Conservation (phyloP, 2,888 invertebrate species). For the Sepioteuthis lessoniana region DNA sequence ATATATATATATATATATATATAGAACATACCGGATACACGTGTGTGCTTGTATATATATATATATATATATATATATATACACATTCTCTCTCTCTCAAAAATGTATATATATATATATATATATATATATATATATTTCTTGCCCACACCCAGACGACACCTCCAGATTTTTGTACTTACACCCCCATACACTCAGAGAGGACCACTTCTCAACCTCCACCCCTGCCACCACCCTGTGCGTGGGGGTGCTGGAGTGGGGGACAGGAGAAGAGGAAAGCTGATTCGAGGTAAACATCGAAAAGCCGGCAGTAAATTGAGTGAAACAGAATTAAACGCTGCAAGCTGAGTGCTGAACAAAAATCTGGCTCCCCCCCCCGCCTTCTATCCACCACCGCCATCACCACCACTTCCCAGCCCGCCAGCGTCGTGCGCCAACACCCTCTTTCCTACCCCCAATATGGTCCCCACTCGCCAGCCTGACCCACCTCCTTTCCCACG, state of each 20-base stretch:
- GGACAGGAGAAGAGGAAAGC: neutral
- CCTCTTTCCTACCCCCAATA: neutral
- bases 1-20: too few relatives aligned
- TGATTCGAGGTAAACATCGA: constrained; percentile 15
- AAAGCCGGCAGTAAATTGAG: constrained; percentile 25
- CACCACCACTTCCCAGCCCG: neutral
- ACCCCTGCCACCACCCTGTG: neutral
- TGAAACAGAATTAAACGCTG: constrained; percentile 16
- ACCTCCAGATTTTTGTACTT: neutral
- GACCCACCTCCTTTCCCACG: neutral
- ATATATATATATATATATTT: neutral
- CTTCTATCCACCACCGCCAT: neutral
- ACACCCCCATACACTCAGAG: neutral
- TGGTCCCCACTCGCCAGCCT: neutral
- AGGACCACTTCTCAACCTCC: too few relatives aligned
- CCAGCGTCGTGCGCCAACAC: neutral
- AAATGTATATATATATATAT: neutral
- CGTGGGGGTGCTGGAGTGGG: too few relatives aligned
- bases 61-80: neutral
- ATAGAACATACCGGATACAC: too few relatives aligned
- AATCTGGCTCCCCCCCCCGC: neutral
- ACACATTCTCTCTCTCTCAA: too few relatives aligned
- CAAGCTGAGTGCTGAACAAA: constrained; percentile 17
- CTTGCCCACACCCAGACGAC: neutral
- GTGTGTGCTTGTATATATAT: neutral